Evolutionary conservation across 2,113 vertebrate genomes (phyloP).

Genomic region (Scomber scombrus): DNA sequence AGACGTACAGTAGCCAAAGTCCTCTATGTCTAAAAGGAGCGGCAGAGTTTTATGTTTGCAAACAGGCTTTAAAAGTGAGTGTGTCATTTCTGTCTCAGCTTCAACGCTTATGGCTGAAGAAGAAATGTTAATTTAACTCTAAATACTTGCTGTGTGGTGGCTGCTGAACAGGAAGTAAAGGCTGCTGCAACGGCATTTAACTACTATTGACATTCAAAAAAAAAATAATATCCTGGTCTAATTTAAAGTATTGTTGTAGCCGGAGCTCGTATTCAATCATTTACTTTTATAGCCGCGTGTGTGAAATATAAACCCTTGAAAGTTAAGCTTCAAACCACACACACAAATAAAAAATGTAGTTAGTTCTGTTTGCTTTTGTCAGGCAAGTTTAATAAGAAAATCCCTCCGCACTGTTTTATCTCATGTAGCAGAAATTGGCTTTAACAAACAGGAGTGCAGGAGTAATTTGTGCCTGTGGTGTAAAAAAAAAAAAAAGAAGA

Average conservation of each 20-base stretch:
- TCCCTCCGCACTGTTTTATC: conserved; percentile 47
- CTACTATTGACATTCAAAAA: background rate
- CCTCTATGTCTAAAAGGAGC: conserved; percentile 11
- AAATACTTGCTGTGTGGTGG: too few relatives aligned
- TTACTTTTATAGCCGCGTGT: background rate
- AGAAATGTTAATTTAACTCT: too few relatives aligned
- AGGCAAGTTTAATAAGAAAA: conserved; percentile 13
- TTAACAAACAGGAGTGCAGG: conserved; percentile 40
- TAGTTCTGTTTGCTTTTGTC: conserved; percentile 19
- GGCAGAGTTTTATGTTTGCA: background rate
- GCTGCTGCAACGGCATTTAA: too few relatives aligned
- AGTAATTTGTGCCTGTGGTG: conserved; percentile 26
- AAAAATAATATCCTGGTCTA: background rate
- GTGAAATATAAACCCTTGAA: conserved; percentile 9
- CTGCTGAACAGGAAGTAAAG: too few relatives aligned
- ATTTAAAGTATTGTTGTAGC: background rate
- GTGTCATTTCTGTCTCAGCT: background rate
- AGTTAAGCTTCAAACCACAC: conserved; percentile 13
- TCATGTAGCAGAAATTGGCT: conserved; percentile 42
- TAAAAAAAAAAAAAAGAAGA: background rate
- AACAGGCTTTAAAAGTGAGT: too few relatives aligned
- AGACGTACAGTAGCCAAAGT: background rate
- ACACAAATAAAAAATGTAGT: background rate
- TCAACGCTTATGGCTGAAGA: background rate
- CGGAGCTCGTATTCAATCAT: conserved; percentile 1